phyloP scores from a whole-genome alignment of 2,797 vertebrate species.

The Erpetoichthys calabaricus region DNA sequence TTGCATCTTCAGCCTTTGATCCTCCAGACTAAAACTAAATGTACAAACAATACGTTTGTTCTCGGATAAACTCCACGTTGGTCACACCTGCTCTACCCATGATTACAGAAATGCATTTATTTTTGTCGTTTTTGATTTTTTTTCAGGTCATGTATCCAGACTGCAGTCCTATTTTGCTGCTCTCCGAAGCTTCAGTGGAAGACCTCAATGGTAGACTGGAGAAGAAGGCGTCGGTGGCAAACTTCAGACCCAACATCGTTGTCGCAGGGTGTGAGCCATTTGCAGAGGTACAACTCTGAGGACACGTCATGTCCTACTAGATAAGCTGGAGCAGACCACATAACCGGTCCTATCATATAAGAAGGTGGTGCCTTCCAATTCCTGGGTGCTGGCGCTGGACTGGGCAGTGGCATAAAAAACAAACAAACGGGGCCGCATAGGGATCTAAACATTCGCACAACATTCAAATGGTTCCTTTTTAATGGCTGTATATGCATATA shows the following conservation, averaged over 20 bases:
- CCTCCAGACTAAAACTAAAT: too few species aligned
- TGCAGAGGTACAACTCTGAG: slow-evolving; percentile 54
- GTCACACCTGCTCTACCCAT: too few species aligned
- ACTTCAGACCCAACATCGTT: slow-evolving; percentile 79
- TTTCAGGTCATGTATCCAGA: slow-evolving; percentile 69
- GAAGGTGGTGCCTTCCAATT: too few species aligned
- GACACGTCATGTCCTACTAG: neutral
- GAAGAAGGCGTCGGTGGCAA: slow-evolving; percentile 49
- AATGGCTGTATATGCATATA: too few species aligned
- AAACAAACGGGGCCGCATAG: neutral
- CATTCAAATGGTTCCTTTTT: too few species aligned
- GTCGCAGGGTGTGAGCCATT: slow-evolving; percentile 65
- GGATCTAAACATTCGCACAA: too few species aligned
- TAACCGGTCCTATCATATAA: too few species aligned
- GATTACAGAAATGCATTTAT: neutral
- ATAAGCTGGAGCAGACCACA: neutral
- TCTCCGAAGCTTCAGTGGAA: slow-evolving; percentile 71
- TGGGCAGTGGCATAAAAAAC: slow-evolving; percentile 15
- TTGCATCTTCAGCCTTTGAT: too few species aligned
- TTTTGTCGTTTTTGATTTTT: slow-evolving; percentile 4
- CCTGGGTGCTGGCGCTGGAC: neutral
- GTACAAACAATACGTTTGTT: too few species aligned
- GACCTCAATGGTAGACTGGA: slow-evolving; percentile 67
- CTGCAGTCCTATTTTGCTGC: slow-evolving; percentile 59
- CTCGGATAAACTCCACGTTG: too few species aligned